Evolutionary conservation across 2,888 invertebrate species (phyloP).

Genomic region (Synergus itoensis): DNA sequence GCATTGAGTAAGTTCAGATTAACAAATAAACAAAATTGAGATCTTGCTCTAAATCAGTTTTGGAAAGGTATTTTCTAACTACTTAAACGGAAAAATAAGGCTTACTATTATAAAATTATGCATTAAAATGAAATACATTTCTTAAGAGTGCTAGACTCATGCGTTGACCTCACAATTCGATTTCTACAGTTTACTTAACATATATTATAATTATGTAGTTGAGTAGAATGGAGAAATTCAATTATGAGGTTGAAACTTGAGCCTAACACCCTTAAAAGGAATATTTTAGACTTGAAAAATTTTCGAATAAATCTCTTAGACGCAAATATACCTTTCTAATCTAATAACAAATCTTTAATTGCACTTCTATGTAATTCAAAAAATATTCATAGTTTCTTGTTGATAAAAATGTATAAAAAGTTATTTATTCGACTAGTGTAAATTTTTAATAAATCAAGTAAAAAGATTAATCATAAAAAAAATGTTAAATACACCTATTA

Average conservation of each 20-base stretch:
- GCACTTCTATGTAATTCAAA: background rate
- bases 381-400: background rate
- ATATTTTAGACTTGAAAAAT: background rate
- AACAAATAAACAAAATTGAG: background rate
- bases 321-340: background rate
- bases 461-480: background rate
- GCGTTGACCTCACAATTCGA: no score
- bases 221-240: no score
- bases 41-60: background rate
- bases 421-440: no score
- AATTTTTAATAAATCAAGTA: background rate
- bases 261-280: no score
- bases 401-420: background rate
- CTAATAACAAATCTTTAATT: background rate
- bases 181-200: no score
- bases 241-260: no score
- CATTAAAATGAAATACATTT: background rate
- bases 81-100: background rate
- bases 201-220: no score
- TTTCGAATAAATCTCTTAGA: background rate
- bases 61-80: background rate
- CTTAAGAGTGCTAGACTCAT: no score
- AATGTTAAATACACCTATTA: background rate
- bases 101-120: background rate
- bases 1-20: background rate